Percentiles rank a stretch among this genome's conserved stretches.
Conservation (phyloP, 2,113 vertebrate genomes). For the Fregetta grallaria region DNA sequence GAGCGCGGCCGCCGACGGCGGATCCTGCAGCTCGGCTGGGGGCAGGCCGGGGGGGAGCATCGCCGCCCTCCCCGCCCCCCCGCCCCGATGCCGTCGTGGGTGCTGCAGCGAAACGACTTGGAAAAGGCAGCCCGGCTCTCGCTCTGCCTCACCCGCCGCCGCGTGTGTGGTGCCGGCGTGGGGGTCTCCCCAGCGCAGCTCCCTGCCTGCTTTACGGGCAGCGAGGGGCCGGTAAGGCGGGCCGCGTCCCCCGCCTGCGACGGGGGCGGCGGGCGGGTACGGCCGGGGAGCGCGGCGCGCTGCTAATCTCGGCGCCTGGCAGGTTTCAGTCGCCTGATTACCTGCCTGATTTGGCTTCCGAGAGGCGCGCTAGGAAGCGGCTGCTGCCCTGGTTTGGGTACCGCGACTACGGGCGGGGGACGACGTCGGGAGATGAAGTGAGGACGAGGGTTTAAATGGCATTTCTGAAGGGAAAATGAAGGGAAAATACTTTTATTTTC, state of each 20-base stretch:
- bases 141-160: background rate
- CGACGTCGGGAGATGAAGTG: background rate
- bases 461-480: conserved; percentile 60
- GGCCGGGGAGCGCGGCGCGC: background rate
- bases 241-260: background rate
- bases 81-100: background rate
- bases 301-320: background rate
- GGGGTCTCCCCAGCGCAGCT: conserved; percentile 5
- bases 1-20: background rate
- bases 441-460: conserved; percentile 58
- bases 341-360: conserved; percentile 56
- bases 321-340: conserved; percentile 59
- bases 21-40: background rate
- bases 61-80: too few species aligned
- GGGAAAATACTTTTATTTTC: conserved; percentile 59
- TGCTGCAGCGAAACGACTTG: background rate
- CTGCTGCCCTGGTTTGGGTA: conserved; percentile 2
- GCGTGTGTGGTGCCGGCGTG: background rate
- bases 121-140: background rate
- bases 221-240: background rate
- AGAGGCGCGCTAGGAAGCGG: background rate
- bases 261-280: background rate
- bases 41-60: background rate
- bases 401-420: background rate
- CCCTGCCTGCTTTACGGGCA: conserved; percentile 9